A percentile compares a stretch with the other conserved stretches of the same genome.
Conservation (phyloP, 2,113 vertebrate genomes). For the Shinisaurus crocodilurus region DNA sequence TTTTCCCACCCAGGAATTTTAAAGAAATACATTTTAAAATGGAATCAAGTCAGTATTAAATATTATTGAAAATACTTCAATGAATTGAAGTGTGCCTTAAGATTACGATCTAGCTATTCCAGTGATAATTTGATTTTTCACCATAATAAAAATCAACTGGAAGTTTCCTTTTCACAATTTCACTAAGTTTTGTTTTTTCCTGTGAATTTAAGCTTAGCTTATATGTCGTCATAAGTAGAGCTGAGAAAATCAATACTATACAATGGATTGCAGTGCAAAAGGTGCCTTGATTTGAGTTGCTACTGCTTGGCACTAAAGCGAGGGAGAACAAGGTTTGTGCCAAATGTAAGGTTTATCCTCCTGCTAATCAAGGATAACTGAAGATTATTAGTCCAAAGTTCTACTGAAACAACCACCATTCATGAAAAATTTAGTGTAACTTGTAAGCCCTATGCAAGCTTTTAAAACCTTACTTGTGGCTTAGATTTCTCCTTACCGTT, state of each 20-base stretch:
- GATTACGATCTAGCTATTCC: background rate
- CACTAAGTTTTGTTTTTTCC: background rate
- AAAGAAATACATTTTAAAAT: background rate
- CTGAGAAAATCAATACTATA: background rate
- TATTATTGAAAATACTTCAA: background rate
- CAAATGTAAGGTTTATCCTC: background rate
- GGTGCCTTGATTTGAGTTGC: background rate
- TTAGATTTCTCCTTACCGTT: conserved; percentile 69
- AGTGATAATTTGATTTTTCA: background rate
- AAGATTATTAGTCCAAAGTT: background rate
- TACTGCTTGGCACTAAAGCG: background rate
- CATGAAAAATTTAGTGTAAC: background rate
- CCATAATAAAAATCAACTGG: background rate
- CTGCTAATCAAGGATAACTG: background rate
- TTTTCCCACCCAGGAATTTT: background rate
- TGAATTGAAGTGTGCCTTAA: background rate
- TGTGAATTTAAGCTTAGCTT: background rate
- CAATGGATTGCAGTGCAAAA: background rate
- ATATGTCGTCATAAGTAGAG: background rate
- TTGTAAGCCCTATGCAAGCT: background rate
- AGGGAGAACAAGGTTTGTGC: background rate
- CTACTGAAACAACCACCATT: background rate
- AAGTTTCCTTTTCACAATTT: conserved; percentile 14
- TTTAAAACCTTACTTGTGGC: background rate
- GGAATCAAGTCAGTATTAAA: background rate